Base-by-base conservation (phyloP, 37 sponge, comb jelly and placozoan species). In the Spongilla lacustris region DNA sequence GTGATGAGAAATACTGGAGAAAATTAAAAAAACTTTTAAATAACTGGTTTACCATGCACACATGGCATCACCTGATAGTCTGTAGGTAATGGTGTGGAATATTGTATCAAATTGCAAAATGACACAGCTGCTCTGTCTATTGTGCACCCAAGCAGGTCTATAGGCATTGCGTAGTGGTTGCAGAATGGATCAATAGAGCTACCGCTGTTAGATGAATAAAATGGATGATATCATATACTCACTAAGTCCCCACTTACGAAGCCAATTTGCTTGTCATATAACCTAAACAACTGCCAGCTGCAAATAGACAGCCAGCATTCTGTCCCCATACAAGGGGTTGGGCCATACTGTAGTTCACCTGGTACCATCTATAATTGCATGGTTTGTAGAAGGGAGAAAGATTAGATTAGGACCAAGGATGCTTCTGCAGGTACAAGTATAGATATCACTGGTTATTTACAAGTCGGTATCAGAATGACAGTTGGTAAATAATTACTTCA, bases 311-410 rank as follows among this genome's bases (percentile, higher is more conserved):
- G 6, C 94, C 94, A 10, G 70, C 58, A 49, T 50, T 67, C 4
- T 66, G 36, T 0, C 94, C 94, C 91, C 91, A 94, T 10, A 81
- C 73, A 12, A 94, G 68, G 2, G 48, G 34, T 23, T 85, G 84
- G 3, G 93, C 93, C n/a, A 35, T 41, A 22, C 72, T 77, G 66
- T 86, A 93, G 77, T 93, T 82, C 27, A 89, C 93, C 12, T 21
- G 22, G 69, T 93, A 93, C 93, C 93, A 93, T 10, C 92, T 92
- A 36, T 22, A 78, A 34, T 2, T 35, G 69, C 8, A 46, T 10
- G 46, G 19, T 4, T 6, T 10, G 11, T 6, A 25, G 30, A 66
- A 8, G 29, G 31, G 9, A 13, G 27, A 25, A 24, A 26, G 28
- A 46, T 10, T 46, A 46, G 8, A 46, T 46, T 46, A 46, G 46